Conservation (phyloP, 2,113 vertebrate species). For the Struthio camelus region DNA sequence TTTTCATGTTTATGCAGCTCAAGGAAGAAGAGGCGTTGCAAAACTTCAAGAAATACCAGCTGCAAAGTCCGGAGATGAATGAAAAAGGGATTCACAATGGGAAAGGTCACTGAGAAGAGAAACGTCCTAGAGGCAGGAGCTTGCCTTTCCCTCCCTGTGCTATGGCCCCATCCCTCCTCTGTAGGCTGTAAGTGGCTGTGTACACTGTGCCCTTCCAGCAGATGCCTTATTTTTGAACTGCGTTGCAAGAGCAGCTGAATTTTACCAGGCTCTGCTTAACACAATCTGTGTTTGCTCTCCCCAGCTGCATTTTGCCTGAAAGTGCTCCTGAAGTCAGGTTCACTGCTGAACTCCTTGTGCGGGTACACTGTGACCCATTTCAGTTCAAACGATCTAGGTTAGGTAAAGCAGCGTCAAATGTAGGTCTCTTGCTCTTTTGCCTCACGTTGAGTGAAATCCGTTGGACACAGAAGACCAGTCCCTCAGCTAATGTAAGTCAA, state of each 20-base stretch:
- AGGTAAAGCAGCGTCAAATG: constrained; percentile 47
- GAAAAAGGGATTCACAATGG: not conserved
- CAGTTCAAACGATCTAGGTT: constrained; percentile 56
- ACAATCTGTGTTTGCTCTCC: not conserved
- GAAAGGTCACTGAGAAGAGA: not conserved
- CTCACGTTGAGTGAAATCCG: not conserved
- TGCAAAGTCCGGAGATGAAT: not conserved
- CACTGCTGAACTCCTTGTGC: constrained; percentile 45
- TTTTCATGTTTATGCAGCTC: not conserved
- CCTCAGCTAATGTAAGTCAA: not conserved
- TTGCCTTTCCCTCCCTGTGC: not conserved
- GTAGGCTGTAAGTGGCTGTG: not conserved
- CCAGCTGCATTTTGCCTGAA: constrained; percentile 27
- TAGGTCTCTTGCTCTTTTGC: constrained; percentile 41
- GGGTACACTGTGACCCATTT: constrained; percentile 67
- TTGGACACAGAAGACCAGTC: not conserved
- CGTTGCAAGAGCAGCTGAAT: not conserved
- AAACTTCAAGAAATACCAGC: not conserved
- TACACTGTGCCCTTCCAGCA: not conserved
- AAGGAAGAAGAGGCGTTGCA: not conserved
- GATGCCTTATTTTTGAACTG: not conserved
- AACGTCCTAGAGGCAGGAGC: accelerated
- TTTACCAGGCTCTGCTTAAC: not conserved
- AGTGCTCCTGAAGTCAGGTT: constrained; percentile 16
- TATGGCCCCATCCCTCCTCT: not conserved